Evolutionary conservation across 2,888 invertebrate species (phyloP), one percentile per base, ranked within the genome.

Genomic region (Orthosia gracilis): DNA sequence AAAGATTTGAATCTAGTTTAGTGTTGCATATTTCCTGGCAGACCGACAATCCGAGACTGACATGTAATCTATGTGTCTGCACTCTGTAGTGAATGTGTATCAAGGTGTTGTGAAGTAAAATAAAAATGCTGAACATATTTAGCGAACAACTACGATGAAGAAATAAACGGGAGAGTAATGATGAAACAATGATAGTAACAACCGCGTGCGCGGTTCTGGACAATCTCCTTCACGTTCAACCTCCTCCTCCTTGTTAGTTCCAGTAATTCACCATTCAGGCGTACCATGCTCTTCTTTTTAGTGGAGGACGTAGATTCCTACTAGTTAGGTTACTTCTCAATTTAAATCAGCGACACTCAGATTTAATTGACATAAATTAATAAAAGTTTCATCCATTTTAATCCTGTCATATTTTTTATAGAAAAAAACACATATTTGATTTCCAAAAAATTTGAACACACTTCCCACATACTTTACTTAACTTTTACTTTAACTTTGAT

Each of bases 21-120:
- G n/a, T 61, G 61, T 77, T 77, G 61, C 82, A 66, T 40, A 26
- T 65, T 65, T 77, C 82, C 82, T 76, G 76, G 12, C 65, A 47
- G 76, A 52, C 82, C 55, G 61, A 55, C 82, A 47, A 21, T 26
- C 2, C 47, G 13, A 55, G 49, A 61, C 45, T 50, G 21, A 23
- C 21, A 21, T 80, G 50, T 75, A 76, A 67, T 82, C 47, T 21
- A 47, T 18, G 76, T 54, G 52, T 57, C 49, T 54, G 40, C 54
- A 45, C 26, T 49, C 40, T 50, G 49, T 52, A 49, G 77, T 63
- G 82, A 82, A 77, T 57, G 77, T 66, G 47, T 63, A 58, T 54
- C 75, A 73, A 80, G 73, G 73, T 59, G 23, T 18, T 54, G n/a
- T 13, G 17, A 57, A 73, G 58, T 67, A 62, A 62, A 65, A 67